These are phyloP conservation scores for Microtus montanus DNA, from an alignment of 2,113 vertebrate species.

Conservation along the genomic window DNA sequence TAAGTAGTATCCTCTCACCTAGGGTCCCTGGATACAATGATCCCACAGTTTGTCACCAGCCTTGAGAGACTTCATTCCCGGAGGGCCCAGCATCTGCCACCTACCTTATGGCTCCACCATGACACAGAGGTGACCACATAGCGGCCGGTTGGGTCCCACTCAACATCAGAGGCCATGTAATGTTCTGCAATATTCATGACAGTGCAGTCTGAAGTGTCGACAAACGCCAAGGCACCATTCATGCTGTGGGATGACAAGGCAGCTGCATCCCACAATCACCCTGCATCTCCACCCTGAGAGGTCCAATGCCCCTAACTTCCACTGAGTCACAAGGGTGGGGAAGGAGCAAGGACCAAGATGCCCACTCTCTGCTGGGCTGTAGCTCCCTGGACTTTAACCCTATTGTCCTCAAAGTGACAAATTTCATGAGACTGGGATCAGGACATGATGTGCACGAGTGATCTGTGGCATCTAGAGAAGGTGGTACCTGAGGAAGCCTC, in stretches of 20 bases:
- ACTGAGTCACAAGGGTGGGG: background rate
- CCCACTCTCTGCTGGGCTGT: background rate
- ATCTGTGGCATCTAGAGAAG: background rate
- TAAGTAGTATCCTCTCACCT: background rate
- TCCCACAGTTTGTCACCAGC: background rate
- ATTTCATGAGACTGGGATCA: background rate
- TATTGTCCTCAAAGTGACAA: background rate
- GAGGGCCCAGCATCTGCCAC: too few species aligned
- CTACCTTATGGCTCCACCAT: slow-evolving; percentile 99
- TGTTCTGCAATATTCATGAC: slow-evolving; percentile 99
- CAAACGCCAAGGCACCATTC: slow-evolving; percentile 97
- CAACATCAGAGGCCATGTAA: slow-evolving; percentile 97
- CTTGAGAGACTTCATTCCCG: background rate
- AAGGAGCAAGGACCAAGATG: too few species aligned
- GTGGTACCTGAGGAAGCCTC: background rate
- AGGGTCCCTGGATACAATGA: background rate
- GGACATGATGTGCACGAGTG: too few species aligned
- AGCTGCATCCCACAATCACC: background rate
- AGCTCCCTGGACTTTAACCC: too few species aligned
- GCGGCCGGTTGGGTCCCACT: slow-evolving; percentile 98
- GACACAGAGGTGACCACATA: slow-evolving; percentile 97
- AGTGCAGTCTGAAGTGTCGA: slow-evolving; percentile 98
- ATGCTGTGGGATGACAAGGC: slow-evolving; percentile 86
- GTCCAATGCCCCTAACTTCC: background rate
- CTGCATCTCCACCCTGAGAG: fast-evolving